Evolutionary conservation across 2,888 invertebrate species (phyloP).

Genomic region (Philereme transversata): DNA sequence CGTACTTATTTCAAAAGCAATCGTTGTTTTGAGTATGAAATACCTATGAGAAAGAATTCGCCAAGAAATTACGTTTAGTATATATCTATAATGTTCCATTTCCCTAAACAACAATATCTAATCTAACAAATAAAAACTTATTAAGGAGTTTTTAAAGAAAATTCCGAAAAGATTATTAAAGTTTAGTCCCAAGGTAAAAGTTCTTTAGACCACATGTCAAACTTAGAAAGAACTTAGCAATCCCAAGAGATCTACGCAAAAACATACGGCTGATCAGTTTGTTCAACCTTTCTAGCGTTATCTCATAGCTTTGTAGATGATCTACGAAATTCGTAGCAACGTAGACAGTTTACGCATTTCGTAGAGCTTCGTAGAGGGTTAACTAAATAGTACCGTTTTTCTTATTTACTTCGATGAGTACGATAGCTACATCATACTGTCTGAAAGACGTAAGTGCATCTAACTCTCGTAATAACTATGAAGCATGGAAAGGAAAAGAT

Average conservation of each 20-base stretch:
- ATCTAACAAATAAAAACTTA: neutral
- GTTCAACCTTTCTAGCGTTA: neutral
- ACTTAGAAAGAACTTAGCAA: slow-evolving; percentile 22
- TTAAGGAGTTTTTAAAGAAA: slow-evolving; percentile 3
- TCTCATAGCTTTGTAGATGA: neutral
- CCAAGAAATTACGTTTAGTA: no score
- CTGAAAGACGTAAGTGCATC: no score
- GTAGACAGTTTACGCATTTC: no score
- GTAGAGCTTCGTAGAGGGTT: no score
- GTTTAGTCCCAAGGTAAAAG: slow-evolving; percentile 7
- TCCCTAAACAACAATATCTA: neutral
- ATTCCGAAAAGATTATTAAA: slow-evolving; percentile 11
- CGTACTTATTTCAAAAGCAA: no score
- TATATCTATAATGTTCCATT: neutral
- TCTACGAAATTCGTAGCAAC: neutral
- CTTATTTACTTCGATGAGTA: no score
- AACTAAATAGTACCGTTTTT: no score
- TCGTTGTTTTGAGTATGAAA: no score
- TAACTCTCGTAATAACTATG: no score
- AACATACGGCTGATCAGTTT: slow-evolving; percentile 13
- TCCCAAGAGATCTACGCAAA: slow-evolving; percentile 9
- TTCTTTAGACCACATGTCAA: slow-evolving; percentile 26
- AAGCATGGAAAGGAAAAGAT: no score
- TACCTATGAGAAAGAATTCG: no score
- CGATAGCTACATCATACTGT: no score